phyloP scores from a whole-genome alignment of 2,888 invertebrate genomes.

The Hermaeophaga mercurialis region DNA sequence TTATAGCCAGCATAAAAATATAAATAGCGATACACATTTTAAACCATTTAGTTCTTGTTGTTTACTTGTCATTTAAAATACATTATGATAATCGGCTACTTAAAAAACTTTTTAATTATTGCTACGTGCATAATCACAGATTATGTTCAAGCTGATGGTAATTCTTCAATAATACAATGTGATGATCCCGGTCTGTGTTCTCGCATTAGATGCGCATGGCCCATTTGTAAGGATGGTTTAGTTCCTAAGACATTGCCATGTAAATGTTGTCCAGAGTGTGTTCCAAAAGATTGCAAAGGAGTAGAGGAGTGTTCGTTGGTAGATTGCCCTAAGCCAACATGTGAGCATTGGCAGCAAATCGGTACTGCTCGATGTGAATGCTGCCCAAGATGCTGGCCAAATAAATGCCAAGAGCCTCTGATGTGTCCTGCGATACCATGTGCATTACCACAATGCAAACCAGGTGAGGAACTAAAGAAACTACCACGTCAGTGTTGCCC shows the following conservation, averaged over 20 bases:
- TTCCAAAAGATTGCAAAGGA: neutral
- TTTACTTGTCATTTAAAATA: too few species aligned
- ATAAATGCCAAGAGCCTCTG: neutral
- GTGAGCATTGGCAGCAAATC: neutral
- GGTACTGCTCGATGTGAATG: neutral
- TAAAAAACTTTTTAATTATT: too few species aligned
- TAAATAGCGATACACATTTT: too few species aligned
- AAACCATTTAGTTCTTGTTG: too few species aligned
- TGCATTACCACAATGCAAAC: neutral
- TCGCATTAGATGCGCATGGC: neutral
- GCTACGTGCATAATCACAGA: too few species aligned
- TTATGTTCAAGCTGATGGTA: too few species aligned
- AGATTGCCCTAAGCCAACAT: neutral
- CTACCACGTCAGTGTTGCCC: slow-evolving; percentile 1
- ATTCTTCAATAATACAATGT: too few species aligned
- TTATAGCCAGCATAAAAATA: too few species aligned
- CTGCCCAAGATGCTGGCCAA: neutral
- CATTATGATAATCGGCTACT: too few species aligned
- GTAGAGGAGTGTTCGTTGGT: neutral
- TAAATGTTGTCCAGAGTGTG: slow-evolving; percentile 4
- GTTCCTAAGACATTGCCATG: neutral
- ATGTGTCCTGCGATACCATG: neutral
- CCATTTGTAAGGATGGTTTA: neutral
- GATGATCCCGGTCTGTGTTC: too few species aligned
- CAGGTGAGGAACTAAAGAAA: neutral